These are phyloP conservation scores for Pachyramphus minor DNA, from an alignment of 2,113 vertebrate species.

Conservation along the genomic window DNA sequence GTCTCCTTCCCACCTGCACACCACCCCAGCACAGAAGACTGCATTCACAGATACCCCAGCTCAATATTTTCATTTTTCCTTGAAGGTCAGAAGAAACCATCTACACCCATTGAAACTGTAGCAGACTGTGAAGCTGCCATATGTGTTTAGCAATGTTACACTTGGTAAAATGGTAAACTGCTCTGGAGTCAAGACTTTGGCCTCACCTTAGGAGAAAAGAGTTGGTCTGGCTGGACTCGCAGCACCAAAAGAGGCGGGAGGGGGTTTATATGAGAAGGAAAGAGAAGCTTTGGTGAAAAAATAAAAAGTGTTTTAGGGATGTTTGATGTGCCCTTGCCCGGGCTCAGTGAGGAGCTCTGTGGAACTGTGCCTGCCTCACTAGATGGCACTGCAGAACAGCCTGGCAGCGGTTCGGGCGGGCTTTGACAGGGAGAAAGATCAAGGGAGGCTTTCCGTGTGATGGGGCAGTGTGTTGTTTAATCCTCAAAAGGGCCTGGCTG, in stretches of 20 bases:
- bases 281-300: background rate
- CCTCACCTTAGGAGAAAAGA: background rate
- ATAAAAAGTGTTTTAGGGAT: accelerated
- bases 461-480: background rate
- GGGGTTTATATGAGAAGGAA: background rate
- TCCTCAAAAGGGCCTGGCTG: background rate
- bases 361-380: conserved; percentile 10
- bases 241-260: background rate
- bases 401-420: background rate
- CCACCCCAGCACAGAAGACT: background rate
- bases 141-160: background rate
- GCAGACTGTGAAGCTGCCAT: background rate
- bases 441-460: background rate
- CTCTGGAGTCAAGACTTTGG: background rate
- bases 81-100: background rate
- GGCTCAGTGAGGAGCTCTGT: background rate
- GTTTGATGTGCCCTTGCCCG: background rate
- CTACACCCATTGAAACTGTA: background rate
- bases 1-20: background rate
- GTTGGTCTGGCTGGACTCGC: background rate
- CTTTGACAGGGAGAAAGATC: background rate
- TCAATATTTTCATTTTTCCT: background rate
- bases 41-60: background rate
- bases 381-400: conserved; percentile 55
- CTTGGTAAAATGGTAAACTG: background rate